These are phyloP conservation scores for Pyrrhia umbra DNA, from an alignment of 2,888 invertebrate genomes.

Conservation along the genomic window DNA sequence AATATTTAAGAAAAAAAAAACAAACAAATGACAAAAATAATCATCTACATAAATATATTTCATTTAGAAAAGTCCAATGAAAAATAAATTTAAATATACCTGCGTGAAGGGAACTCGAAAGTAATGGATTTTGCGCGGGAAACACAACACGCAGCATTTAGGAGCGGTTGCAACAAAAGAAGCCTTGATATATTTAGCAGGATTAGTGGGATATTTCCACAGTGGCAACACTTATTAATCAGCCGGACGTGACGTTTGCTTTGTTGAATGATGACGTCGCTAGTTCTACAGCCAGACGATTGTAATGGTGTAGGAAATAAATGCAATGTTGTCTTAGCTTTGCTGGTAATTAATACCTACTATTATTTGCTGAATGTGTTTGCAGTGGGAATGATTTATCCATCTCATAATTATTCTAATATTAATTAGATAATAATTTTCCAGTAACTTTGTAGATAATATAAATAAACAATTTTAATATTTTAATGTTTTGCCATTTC, in stretches of 20 bases:
- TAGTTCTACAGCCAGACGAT: slow-evolving; percentile 19
- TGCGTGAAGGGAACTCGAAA: slow-evolving; percentile 52
- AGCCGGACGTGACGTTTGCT: slow-evolving; percentile 32
- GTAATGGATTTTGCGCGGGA: slow-evolving; percentile 53
- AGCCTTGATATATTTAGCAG: slow-evolving; percentile 66
- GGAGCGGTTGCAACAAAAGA: slow-evolving; percentile 63
- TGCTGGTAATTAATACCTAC: background rate
- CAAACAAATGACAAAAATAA: too few species aligned
- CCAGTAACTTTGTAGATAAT: too few species aligned
- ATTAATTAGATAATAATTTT: too few species aligned
- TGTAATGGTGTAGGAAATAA: slow-evolving; percentile 4
- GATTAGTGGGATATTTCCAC: slow-evolving; percentile 53
- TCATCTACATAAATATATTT: too few species aligned
- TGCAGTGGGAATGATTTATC: too few species aligned
- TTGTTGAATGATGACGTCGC: slow-evolving; percentile 26
- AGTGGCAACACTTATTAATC: slow-evolving; percentile 54
- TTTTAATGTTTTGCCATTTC: background rate
- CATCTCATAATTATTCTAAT: too few species aligned
- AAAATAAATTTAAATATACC: slow-evolving; percentile 11
- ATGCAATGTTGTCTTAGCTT: background rate
- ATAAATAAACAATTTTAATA: too few species aligned
- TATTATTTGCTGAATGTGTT: too few species aligned
- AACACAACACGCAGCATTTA: slow-evolving; percentile 70
- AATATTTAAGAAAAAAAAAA: too few species aligned
- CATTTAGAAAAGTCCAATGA: too few species aligned